Conservation (phyloP, 2,797 vertebrate genomes). For the Gymnocypris eckloni region DNA sequence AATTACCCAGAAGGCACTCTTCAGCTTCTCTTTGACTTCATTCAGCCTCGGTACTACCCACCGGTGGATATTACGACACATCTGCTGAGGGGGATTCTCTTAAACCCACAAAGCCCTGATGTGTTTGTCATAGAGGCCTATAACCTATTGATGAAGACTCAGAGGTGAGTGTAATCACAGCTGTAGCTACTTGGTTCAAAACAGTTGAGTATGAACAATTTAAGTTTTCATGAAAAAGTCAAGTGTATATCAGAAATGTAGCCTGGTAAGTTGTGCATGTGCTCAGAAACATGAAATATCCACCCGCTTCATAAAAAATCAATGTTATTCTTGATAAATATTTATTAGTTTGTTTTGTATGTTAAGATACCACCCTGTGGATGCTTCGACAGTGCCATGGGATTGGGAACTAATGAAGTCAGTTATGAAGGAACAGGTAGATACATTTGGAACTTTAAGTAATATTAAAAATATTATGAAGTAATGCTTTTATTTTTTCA, state of each 20-base stretch:
- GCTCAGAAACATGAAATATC: background rate
- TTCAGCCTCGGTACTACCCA: conserved; percentile 82
- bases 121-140: conserved; percentile 84
- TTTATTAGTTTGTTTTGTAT: conserved; percentile 47
- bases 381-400: conserved; percentile 82
- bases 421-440: conserved; percentile 87
- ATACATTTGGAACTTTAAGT: background rate
- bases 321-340: background rate
- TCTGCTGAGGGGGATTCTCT: conserved; percentile 84
- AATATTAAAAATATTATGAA: background rate
- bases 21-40: conserved; percentile 88
- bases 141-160: conserved; percentile 90
- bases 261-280: background rate
- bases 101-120: conserved; percentile 72
- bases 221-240: background rate
- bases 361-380: conserved; percentile 87
- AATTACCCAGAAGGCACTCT: conserved; percentile 86
- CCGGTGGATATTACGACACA: conserved; percentile 83
- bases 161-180: conserved; percentile 79
- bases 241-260: background rate
- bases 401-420: conserved; percentile 88
- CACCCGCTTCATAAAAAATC: conserved; percentile 4
- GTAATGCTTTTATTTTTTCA: background rate
- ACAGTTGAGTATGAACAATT: background rate
- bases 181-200: background rate